A percentile compares a stretch with the other conserved stretches of the same genome.
Evolutionary conservation across 2,888 invertebrate genomes (phyloP).

Genomic region (Drosophila pegasa): DNA sequence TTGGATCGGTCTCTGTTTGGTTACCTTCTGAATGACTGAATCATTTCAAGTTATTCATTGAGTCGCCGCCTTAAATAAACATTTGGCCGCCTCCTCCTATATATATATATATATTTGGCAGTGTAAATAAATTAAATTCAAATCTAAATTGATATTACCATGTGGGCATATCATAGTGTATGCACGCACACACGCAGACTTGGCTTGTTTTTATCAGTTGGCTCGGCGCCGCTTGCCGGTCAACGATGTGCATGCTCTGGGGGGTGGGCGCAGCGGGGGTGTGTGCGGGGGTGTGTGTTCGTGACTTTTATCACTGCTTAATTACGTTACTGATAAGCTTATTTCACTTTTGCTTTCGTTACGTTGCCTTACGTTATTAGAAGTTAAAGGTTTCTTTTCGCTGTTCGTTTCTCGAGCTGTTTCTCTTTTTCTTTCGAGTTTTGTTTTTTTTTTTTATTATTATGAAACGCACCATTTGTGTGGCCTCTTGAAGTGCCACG

Average conservation of each 20-base stretch:
- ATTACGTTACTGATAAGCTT: slow-evolving; percentile 77
- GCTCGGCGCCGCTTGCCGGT: slow-evolving; percentile 46
- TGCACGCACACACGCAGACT: slow-evolving; percentile 1
- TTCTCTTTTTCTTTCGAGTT: slow-evolving; percentile 13
- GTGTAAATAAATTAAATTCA: slow-evolving; percentile 78
- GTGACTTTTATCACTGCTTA: slow-evolving; percentile 73
- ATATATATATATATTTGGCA: slow-evolving; percentile 43
- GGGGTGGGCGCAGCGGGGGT: slow-evolving; percentile 17
- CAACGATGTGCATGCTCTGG: slow-evolving; percentile 16
- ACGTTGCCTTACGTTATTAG: slow-evolving; percentile 46
- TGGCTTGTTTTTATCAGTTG: slow-evolving; percentile 56
- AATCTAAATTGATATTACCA: slow-evolving; percentile 76
- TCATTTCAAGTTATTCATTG: slow-evolving; percentile 56
- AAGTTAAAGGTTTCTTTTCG: slow-evolving; percentile 43
- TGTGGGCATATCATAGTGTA: slow-evolving; percentile 33
- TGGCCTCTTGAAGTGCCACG: slow-evolving; percentile 51
- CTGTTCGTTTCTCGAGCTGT: slow-evolving; percentile 5
- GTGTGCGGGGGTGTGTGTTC: slow-evolving; percentile 30
- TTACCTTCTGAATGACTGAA: slow-evolving; percentile 45
- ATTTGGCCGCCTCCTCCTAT: slow-evolving; percentile 33
- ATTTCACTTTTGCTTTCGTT: slow-evolving; percentile 56
- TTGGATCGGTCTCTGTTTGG: slow-evolving; percentile 30
- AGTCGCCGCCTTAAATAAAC: slow-evolving; percentile 61
- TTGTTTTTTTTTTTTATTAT: no score
- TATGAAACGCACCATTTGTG: slow-evolving; percentile 28